Evolutionary conservation across 2,113 vertebrate species (phyloP), one percentile per base, ranked within the genome.

Genomic region (Oophaga pumilio): DNA sequence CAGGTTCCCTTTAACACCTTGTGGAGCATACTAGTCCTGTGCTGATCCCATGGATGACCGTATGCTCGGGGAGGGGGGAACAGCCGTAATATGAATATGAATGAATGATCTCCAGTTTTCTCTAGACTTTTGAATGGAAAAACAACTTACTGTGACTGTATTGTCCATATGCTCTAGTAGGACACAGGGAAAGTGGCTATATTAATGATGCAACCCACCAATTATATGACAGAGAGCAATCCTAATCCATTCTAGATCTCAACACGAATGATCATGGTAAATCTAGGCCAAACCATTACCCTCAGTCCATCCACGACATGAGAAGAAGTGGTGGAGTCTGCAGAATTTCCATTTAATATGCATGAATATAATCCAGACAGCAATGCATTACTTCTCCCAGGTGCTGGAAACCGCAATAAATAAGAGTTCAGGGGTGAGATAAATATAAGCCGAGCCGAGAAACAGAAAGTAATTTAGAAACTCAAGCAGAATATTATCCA

Each of bases 381-480:
- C 94, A 93, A 92, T 93, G 87, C 92, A 92, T 94, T 94, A 93
- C 90, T 90, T 92, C 90, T 84, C 91, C 92, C 89, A 64, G 59
- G 82, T 89, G 87, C 87, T 90, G 89, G 91, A 91, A 93, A 93
- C 81, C 89, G 88, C 91, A 93, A 94, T 95, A 94, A 95, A 94
- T 94, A 93, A 87, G 91, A 93, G 93, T 93, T 94, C 90, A 92
- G 93, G 94, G 90, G 91, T 91, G 91, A 91, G 91, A 93, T 66
- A 59, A 66, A 57, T 69, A 93, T 93, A 92, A 92, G 90, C 94
- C 92, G 89, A 6, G 84, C 89, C 88, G 89, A 92, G 88, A 90
- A 80, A 90, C 90, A 88, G 74, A 90, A 93, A 94, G 93, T 94
- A 93, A 94, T 95, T 95, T 93, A 93, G 89, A 95, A 92, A 90